These are phyloP conservation scores for Rhinolophus sinicus DNA, from an alignment of 2,113 vertebrate genomes.

Conservation along the genomic window DNA sequence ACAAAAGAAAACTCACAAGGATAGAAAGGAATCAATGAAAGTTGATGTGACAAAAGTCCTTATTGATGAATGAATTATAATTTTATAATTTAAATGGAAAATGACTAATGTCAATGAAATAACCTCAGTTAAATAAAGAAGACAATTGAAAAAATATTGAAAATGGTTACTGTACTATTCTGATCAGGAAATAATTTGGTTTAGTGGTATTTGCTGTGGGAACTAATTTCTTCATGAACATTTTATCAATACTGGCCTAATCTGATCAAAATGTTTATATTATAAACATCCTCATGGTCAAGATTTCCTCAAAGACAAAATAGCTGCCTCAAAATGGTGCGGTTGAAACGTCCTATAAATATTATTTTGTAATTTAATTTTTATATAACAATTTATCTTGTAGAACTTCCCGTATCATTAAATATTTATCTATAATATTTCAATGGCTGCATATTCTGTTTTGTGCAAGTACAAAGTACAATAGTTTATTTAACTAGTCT, in stretches of 20 bases:
- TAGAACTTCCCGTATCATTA: background rate
- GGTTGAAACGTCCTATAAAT: background rate
- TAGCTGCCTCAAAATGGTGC: background rate
- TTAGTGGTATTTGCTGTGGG: background rate
- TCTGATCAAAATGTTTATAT: background rate
- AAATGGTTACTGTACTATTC: background rate
- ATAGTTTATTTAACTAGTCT: background rate
- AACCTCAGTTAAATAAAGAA: background rate
- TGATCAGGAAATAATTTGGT: background rate
- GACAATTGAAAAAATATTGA: background rate
- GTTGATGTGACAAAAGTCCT: background rate
- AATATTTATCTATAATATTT: background rate
- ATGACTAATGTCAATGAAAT: background rate
- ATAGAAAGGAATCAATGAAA: conserved; percentile 3
- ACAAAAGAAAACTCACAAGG: background rate
- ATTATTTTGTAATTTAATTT: conserved; percentile 44
- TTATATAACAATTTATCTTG: background rate
- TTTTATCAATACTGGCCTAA: background rate
- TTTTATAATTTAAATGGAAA: conserved; percentile 20
- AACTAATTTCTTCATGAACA: background rate
- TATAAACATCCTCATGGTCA: conserved; percentile 7
- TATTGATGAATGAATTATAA: background rate
- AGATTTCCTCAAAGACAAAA: conserved; percentile 46
- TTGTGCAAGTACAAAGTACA: background rate
- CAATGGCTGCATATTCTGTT: background rate